Evolutionary conservation across 2,113 vertebrate genomes (phyloP).

Genomic region (Blennius ocellaris): DNA sequence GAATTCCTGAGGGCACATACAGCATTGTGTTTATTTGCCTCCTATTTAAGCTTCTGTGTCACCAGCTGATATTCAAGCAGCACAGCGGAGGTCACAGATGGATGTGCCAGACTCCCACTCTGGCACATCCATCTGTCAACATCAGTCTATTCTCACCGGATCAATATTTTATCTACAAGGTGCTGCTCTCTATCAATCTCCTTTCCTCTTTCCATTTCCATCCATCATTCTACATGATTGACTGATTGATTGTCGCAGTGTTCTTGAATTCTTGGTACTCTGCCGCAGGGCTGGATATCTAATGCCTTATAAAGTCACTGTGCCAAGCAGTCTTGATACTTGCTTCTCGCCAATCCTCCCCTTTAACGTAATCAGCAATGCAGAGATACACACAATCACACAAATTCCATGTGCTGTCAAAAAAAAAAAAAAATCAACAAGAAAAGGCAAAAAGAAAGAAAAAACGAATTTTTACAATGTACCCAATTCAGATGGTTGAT

Average conservation of each 20-base stretch:
- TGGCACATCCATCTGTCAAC: slow-evolving; percentile 64
- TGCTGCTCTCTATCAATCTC: slow-evolving; percentile 56
- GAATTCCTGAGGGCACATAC: not conserved
- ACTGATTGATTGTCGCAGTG: slow-evolving; percentile 53
- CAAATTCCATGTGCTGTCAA: not conserved
- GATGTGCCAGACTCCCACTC: slow-evolving; percentile 35
- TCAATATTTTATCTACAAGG: slow-evolving; percentile 68
- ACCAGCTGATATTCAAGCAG: not conserved
- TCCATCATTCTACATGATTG: slow-evolving; percentile 60
- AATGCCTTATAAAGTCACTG: slow-evolving; percentile 1
- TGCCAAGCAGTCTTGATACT: not conserved
- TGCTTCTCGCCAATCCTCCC: not conserved
- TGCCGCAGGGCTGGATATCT: slow-evolving; percentile 4
- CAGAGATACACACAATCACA: not conserved
- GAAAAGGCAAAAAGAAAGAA: not conserved
- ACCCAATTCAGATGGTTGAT: no score
- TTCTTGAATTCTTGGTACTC: slow-evolving; percentile 8
- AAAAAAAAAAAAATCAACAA: not conserved
- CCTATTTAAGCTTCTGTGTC: slow-evolving; percentile 20
- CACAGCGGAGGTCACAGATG: slow-evolving; percentile 28
- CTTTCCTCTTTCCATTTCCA: slow-evolving; percentile 40
- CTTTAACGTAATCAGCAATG: slow-evolving; percentile 1
- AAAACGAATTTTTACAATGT: not conserved
- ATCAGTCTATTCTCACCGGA: slow-evolving; percentile 57
- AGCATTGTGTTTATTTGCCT: slow-evolving; percentile 1